Evolutionary conservation across 2,113 vertebrate species (phyloP), one percentile per base, ranked within the genome.

Genomic region (Mungos mungo): DNA sequence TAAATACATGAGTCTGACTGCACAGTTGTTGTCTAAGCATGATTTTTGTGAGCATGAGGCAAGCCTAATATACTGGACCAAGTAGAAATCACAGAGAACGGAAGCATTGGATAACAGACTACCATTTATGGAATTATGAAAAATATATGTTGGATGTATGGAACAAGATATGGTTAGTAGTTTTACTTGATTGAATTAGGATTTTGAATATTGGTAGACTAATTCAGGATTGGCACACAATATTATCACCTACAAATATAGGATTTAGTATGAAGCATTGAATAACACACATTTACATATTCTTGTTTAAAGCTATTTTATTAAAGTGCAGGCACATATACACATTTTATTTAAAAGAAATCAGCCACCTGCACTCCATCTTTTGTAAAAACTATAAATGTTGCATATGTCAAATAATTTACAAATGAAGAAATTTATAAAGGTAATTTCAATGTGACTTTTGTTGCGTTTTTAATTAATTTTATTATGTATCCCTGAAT

Each of bases 151-250:
- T 57, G 71, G 77, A 8, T 88, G 5, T 60, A 54, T 91, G 65
- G 54, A 81, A 47, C 14, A 68, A 71, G 57, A 35, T 69, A 4
- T 19, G 8, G 21, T 21, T 31, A 57, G 38, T 54, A 11, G 47
- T 92, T 92, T 89, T n/a, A 38, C n/a, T 93, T 93, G 31, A 13
- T 66, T 95, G 38, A 89, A n/a, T 86, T 72, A 76, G 35, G 35
- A 33, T 66, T 71, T 92, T 92, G 41, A 90, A 88, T 83, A 72
- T 11, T 83, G 45, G 31, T 87, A 47, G 45, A 87, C 68, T 66
- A 47, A 91, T 82, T 88, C 52, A 92, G 60, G 15, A 33, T 76
- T 90, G 41, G 29, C 33, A 35, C 1, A 8, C 8, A 84, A 0
- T 87, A 57, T 83, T 89, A 33, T 57, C 77, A 31, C 41, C 38